Base-by-base conservation (phyloP, 2,888 invertebrate species). In the Papilio protenor region DNA sequence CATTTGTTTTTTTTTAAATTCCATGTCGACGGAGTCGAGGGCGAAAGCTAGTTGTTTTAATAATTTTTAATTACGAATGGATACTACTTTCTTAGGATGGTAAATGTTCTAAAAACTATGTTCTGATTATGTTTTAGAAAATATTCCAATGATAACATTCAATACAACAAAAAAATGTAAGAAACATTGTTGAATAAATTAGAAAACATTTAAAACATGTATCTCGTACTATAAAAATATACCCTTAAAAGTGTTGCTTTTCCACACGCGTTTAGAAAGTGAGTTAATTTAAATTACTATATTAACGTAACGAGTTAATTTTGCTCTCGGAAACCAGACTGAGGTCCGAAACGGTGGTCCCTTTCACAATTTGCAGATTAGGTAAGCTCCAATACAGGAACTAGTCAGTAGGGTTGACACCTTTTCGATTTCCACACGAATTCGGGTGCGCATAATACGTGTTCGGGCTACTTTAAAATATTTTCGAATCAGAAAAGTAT, bases 321-420 rank as follows among this genome's bases (percentile, higher is more conserved):
- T 77, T 55, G 77, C 76, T 21, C n/a, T 52, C 73, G 66, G 77
- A 77, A 69, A 66, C 55, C 73, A 40, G 23, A 55, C 23, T 18
- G 66, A 73, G 45, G n/a, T 71, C 70, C 71, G 76, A 57, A 69
- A 59, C 71, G 55, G 40, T 6, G 23, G 55, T 57, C 69, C 77
- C 77, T 77, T 77, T 77, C 77, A 77, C 77, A 69, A 77, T 69
- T 73, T 45, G 61, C 77, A 23, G 77, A 77, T 73, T 77, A 73
- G 69, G 77, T 77, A 77, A 77, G 21, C 21, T 66, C 66, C 33
- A 23, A 45, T 77, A 73, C 72, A 64, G 52, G 77, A 27, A 16
- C 61, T 5, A 61, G 61, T 59, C 16, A 11, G 0, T 61, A 61
- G 61, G 61, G 61, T 16, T 61, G 61, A 4, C 61, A 61, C 3